Evolutionary conservation across 2,888 invertebrate species (phyloP).

Genomic region (Campoplex capitator): DNA sequence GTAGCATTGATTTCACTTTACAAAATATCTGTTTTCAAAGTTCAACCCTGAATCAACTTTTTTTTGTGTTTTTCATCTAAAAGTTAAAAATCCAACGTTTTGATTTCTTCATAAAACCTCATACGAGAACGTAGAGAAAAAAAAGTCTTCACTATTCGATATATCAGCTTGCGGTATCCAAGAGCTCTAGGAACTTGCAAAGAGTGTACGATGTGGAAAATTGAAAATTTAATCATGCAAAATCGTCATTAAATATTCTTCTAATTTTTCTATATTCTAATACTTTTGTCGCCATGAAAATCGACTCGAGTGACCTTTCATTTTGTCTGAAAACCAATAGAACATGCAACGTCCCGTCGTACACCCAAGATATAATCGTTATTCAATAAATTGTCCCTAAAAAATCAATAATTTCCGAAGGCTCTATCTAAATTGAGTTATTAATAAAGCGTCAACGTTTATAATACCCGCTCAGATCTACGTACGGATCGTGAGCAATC

Average conservation of each 20-base stretch:
- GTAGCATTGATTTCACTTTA: background rate
- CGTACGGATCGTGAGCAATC: background rate
- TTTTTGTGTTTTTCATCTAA: no score
- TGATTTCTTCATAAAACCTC: no score
- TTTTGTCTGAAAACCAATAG: background rate
- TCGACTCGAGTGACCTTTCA: no score
- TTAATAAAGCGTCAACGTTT: slow-evolving; percentile 51
- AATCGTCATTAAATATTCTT: no score
- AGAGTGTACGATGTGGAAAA: background rate
- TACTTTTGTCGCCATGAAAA: no score
- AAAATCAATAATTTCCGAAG: slow-evolving; percentile 11
- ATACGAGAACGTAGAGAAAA: background rate
- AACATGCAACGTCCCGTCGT: background rate
- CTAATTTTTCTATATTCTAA: no score
- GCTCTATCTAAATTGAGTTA: slow-evolving; percentile 33
- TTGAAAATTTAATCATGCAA: no score
- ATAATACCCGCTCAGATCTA: slow-evolving; percentile 2
- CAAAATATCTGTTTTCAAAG: background rate
- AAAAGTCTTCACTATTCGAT: background rate
- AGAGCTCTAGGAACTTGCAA: no score
- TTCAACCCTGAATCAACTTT: no score
- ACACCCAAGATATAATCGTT: background rate
- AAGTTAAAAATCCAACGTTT: no score
- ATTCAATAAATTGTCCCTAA: background rate
- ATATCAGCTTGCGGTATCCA: no score